phyloP scores from a whole-genome alignment of 2,888 invertebrate species.

The Chloroclystis v-ata region DNA sequence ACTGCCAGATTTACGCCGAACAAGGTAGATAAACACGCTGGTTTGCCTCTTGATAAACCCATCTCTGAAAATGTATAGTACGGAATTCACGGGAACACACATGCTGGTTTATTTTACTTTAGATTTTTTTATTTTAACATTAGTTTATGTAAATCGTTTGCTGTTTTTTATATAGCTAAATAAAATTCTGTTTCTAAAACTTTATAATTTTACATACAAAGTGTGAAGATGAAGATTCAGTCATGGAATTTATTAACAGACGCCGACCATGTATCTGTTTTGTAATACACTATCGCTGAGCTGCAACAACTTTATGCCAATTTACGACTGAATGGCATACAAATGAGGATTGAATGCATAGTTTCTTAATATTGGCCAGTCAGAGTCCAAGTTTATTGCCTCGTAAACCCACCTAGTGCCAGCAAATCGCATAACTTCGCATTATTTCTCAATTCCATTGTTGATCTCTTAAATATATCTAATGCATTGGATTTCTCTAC shows the following conservation, averaged over 20 bases:
- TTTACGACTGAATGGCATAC: conserved; percentile 60
- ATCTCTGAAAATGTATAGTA: conserved; percentile 20
- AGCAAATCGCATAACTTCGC: conserved; percentile 63
- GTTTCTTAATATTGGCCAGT: conserved; percentile 59
- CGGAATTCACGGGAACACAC: no score
- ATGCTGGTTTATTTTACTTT: no score
- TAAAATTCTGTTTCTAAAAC: no score
- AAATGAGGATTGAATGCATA: conserved; percentile 52
- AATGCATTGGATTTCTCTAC: conserved; percentile 25
- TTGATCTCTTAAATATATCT: conserved; percentile 38
- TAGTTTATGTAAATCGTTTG: no score
- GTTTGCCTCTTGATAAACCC: conserved; percentile 20
- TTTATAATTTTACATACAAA: no score
- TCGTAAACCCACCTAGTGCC: conserved; percentile 66
- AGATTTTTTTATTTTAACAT: conserved; percentile 4
- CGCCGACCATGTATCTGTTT: conserved; percentile 26
- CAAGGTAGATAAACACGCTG: conserved; percentile 25
- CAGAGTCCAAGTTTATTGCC: conserved; percentile 60
- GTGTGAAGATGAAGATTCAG: conserved; percentile 4
- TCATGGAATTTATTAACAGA: conserved; percentile 21
- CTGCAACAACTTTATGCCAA: conserved; percentile 47
- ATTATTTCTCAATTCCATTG: conserved; percentile 60
- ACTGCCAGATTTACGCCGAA: conserved; percentile 19
- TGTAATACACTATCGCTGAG: conserved; percentile 28
- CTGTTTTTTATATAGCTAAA: no score